phyloP scores from a whole-genome alignment of 2,797 vertebrate species.

The Coregonus suidteri region DNA sequence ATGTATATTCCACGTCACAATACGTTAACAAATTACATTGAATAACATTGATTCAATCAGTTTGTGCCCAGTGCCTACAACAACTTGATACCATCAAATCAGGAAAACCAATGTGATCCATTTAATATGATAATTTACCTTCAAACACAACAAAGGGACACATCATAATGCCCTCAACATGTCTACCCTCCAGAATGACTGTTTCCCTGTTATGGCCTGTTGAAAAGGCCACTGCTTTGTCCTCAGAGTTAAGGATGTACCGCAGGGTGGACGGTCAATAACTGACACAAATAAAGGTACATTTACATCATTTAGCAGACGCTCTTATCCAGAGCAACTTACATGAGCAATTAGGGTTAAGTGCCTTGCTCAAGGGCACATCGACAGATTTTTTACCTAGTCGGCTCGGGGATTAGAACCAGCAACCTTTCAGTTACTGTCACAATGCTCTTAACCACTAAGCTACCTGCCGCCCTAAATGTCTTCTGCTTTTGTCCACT shows the following conservation, averaged over 20 bases:
- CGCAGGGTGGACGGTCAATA: not conserved
- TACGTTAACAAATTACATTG: no score
- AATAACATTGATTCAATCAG: no score
- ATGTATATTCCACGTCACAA: no score
- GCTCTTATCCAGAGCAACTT: no score
- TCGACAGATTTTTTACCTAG: no score
- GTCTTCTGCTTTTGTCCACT: slow-evolving; percentile 4
- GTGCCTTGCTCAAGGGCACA: no score
- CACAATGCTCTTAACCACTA: no score
- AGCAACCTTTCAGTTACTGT: no score
- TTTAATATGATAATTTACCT: not conserved
- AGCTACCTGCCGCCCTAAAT: not conserved
- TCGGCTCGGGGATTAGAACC: no score
- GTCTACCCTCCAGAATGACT: not conserved
- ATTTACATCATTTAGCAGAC: no score
- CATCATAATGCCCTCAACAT: not conserved
- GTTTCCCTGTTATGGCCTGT: not conserved
- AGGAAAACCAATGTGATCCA: not conserved
- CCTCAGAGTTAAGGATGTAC: not conserved
- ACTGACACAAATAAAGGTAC: slow-evolving; percentile 19
- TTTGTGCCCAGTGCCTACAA: not conserved
- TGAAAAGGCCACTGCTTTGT: slow-evolving; percentile 6
- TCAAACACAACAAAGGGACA: not conserved
- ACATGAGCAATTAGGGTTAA: no score
- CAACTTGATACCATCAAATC: not conserved